Evolutionary conservation across 2,113 vertebrate species (phyloP), one percentile per base, ranked within the genome.

Genomic region (Antigone vipio): DNA sequence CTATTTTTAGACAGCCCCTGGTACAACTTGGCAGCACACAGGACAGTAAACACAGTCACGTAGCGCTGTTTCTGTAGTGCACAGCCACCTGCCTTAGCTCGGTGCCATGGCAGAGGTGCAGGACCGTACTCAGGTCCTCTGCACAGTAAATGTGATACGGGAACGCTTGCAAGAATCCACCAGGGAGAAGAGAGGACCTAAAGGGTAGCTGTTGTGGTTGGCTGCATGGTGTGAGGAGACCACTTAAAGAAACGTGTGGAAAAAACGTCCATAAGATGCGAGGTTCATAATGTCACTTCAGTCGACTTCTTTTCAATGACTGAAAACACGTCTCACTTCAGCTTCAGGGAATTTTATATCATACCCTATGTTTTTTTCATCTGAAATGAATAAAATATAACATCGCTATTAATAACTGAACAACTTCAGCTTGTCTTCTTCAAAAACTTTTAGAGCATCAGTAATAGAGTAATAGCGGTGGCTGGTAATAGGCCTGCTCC

Each of bases 361-460:
- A 76, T 64, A 47, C 19, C 4, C 45, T 52, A 77, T 95, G 75
- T 58, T 69, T 90, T 93, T 94, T 95, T 93, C 52, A 91, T 94
- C 68, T 75, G 49, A 87, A 92, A 90, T 95, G 49, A 95, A 96
- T 96, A 94, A 96, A 93, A 93, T 52, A 92, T 92, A 30, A 68
- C 71, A 64, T 66, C 40, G 77, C 86, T 93, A 93, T 96, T 96
- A 94, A 95, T 96, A 96, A 91, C 96, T 82, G 94, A 93, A 53
- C n/a, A 68, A 81, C 71, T 91, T 66, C 85, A 85, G 60, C 83
- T 64, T 91, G 73, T 67, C 72, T 76, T 52, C 67, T 87, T 71
- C 90, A 87, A 88, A 87, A 96, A 86, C 85, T 78, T 96, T 44
- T 91, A 78, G 64, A 91, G 93, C 96, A 95, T 88, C 77, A 95